Conservation (phyloP, 2,888 invertebrate genomes). For the Abscondita cerata region DNA sequence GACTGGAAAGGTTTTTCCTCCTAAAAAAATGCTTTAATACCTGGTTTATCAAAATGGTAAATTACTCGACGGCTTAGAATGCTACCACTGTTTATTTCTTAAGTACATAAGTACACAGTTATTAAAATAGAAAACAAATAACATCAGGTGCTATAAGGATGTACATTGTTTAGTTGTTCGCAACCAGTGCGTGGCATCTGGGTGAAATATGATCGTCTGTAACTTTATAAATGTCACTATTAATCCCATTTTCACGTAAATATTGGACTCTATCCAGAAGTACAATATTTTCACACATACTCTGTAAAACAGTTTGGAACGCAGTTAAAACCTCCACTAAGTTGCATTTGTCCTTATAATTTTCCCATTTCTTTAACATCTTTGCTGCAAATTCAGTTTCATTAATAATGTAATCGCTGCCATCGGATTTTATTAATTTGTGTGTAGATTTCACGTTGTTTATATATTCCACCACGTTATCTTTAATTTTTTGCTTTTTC, state of each 20-base stretch:
- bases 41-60: too few relatives aligned
- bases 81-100: neutral
- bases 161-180: conserved; percentile 55
- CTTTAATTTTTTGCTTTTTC: conserved; percentile 50
- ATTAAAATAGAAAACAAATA: neutral
- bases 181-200: conserved; percentile 68
- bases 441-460: conserved; percentile 49
- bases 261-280: conserved; percentile 63
- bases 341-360: conserved; percentile 50
- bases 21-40: too few relatives aligned
- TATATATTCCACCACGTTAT: conserved; percentile 47
- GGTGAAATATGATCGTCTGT: conserved; percentile 71
- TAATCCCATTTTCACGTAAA: conserved; percentile 56
- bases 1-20: too few relatives aligned
- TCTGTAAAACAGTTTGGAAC: conserved; percentile 63
- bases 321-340: conserved; percentile 58
- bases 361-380: conserved; percentile 49
- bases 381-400: conserved; percentile 38
- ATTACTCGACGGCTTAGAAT: too few relatives aligned
- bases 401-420: conserved; percentile 18
- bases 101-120: neutral
- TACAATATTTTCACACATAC: conserved; percentile 64
- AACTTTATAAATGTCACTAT: conserved; percentile 64
- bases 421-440: conserved; percentile 35
- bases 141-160: conserved; percentile 6